Percentiles rank a stretch among this genome's conserved stretches.
These are phyloP conservation scores for Scaptomyza parva DNA, from an alignment of 2,888 invertebrate species.

Conservation along the genomic window DNA sequence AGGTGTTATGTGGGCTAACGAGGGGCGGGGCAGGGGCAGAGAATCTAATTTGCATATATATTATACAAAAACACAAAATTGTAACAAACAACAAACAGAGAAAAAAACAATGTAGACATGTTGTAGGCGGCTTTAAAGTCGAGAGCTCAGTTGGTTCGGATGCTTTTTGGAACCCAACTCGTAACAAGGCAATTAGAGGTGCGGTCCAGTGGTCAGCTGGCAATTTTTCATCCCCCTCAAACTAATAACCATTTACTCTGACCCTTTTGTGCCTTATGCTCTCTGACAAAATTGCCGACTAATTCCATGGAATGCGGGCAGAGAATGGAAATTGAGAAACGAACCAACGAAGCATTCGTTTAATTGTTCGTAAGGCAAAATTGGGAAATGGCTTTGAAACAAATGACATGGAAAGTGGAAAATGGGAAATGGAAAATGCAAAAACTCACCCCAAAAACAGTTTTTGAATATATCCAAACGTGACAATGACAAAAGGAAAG, in stretches of 20 bases:
- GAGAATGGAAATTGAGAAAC: constrained; percentile 6
- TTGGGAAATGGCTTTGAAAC: constrained; percentile 29
- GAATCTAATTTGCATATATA: constrained; percentile 46
- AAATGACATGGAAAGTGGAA: constrained; percentile 14
- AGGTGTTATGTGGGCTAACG: constrained; percentile 42
- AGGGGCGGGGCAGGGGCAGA: no score
- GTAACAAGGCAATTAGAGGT: constrained; percentile 58
- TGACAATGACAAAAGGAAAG: constrained; percentile 33
- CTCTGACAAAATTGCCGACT: constrained; percentile 43
- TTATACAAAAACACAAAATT: constrained; percentile 29
- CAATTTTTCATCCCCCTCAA: constrained; percentile 20
- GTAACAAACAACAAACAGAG: no score
- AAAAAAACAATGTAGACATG: no score
- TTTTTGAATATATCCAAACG: constrained; percentile 13
- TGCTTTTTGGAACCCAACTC: not conserved
- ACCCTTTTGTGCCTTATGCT: constrained; percentile 44
- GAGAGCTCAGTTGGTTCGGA: not conserved
- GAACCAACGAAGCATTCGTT: constrained; percentile 15
- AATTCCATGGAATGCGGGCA: constrained; percentile 77
- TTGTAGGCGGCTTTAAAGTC: constrained; percentile 39
- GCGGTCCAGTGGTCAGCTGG: constrained; percentile 32
- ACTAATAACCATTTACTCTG: constrained; percentile 27
- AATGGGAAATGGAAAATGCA: not conserved
- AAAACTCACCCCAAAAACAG: constrained; percentile 1
- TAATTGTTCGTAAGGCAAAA: constrained; percentile 48